These are phyloP conservation scores for Venustoraphidia nigricollis DNA, from an alignment of 2,888 invertebrate genomes.

Conservation along the genomic window DNA sequence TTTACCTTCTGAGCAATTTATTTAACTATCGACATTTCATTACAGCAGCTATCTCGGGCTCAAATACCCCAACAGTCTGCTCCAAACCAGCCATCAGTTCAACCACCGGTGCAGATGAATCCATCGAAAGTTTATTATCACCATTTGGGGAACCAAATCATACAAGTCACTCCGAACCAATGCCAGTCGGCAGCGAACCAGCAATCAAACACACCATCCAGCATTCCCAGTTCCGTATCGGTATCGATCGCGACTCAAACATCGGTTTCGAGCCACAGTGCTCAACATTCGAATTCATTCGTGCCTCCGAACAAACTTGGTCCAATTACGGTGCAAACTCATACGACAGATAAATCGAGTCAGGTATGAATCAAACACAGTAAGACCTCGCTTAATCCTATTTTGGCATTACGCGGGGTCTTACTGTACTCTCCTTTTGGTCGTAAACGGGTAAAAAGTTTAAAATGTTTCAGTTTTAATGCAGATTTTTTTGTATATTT, in stretches of 20 bases:
- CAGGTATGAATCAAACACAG: too few species aligned
- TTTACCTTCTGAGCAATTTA: too few species aligned
- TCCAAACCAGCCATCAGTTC: background rate
- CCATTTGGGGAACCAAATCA: constrained; percentile 30
- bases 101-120: background rate
- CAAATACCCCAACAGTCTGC: too few species aligned
- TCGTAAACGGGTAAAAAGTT: too few species aligned
- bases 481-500: background rate
- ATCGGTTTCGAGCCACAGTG: background rate
- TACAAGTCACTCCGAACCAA: constrained; percentile 15
- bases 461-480: too few species aligned
- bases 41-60: too few species aligned
- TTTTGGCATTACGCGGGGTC: too few species aligned
- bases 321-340: constrained; percentile 1
- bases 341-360: background rate
- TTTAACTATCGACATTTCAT: too few species aligned
- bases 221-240: background rate
- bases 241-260: background rate
- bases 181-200: background rate
- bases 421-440: too few species aligned
- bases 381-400: too few species aligned
- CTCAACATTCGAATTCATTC: background rate
- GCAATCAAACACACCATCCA: background rate
- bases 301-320: background rate
- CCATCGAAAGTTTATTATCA: constrained; percentile 29